Base-by-base conservation (phyloP, 92 coral and sea anemone genomes). In the Zoanthus solanderi region DNA sequence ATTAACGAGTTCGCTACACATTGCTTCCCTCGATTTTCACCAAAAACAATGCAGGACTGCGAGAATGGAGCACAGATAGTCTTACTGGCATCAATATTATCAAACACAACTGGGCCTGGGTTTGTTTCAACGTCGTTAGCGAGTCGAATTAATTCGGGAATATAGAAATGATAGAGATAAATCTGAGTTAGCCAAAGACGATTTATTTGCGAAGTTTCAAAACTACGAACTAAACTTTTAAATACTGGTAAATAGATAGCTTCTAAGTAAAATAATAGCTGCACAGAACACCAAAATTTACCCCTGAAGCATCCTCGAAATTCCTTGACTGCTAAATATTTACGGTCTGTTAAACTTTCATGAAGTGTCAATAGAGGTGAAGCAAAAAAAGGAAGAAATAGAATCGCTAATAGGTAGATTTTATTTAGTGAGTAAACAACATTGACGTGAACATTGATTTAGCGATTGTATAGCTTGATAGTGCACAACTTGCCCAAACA, bases 121-220 rank as follows among this genome's bases (percentile, higher is more conserved):
- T 66, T 66, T 66, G 72, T 17, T 10, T 66, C 37, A 66, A 66
- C 34, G 4, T 66, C 72, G 10, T 66, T 66, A 66, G 32, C 72
- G 12, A 66, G 85, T 79, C 32, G 53, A 83, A 83, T 61, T 61
- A 31, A 23, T 61, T 57, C 87, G 47, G 78, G 78, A 61, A 83
- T 34, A 66, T 83, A 17, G 68, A 84, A 84, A 18, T 69, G 45
- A 50, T 71, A 85, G 46, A 4, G 12, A 66, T 17, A 85, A 45
- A 85, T 74, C 72, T 74, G 73, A 72, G 88, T 72, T 54, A 86
- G 89, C 83, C 89, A 86, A 44, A 74, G 45, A 37, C 75, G 78
- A 86, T 76, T n/a, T n/a, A n/a, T n/a, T n/a, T n/a, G n/a, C n/a
- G n/a, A n/a, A n/a, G n/a, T n/a, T n/a, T n/a, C n/a, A 34, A 34